Evolutionary conservation across 2,888 invertebrate species (phyloP), one percentile per base, ranked within the genome.

Genomic region (Nezara viridula): DNA sequence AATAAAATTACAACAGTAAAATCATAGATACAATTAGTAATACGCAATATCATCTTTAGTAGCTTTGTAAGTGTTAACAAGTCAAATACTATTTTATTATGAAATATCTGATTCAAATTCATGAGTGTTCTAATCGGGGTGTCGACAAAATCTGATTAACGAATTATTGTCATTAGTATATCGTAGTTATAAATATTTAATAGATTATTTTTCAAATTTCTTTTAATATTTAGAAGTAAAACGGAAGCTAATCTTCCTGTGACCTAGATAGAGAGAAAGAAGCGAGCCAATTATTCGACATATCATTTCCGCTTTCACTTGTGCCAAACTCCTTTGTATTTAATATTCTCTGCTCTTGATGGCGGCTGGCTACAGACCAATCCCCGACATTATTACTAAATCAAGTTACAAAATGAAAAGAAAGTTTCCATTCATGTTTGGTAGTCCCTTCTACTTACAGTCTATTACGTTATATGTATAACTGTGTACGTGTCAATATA

Each of bases 321-420:
- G 66, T 19, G 32, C 32, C 32, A 73, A 73, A 73, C 7, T 37
- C 19, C 66, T 73, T 37, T 32, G 66, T 73, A 37, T 37, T 73
- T 37, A 73, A 73, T 73, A 73, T 73, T 37, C 66, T 6, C 32
- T 2, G 27, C 32, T 32, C 27, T 16, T 4, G 7, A 37, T 37
- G 16, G 19, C 37, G 66, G 66, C 66, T 73, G 66, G 66, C 66
- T 21, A 2, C 21, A 32, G 66, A 32, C 66, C 37, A 73, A 73
- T 73, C 66, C 2, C 0, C 16, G 16, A 27, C 27, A 0, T 27
- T 73, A 32, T 73, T 73, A 37, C 66, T 37, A 73, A 73, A 73
- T 73, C 66, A 73, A 73, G 66, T 73, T 73, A 73, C 66, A 73
- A 73, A 73, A 73, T 73, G 37, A 73, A 73, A 73, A 37, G 66